phyloP scores from a whole-genome alignment of 2,797 vertebrate genomes.

The Taenioides sp. region DNA sequence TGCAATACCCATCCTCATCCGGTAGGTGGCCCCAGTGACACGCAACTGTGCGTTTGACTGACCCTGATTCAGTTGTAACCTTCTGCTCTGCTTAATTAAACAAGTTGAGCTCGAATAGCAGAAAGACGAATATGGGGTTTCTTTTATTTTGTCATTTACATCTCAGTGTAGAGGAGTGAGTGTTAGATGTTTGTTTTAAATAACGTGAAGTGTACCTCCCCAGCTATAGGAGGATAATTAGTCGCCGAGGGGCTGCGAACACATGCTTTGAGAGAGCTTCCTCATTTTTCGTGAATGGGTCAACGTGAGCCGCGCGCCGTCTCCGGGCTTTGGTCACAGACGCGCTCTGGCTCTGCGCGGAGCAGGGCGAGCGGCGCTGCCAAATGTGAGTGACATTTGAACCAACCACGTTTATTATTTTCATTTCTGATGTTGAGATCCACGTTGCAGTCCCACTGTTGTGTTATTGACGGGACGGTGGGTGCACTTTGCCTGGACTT shows the following conservation, averaged over 20 bases:
- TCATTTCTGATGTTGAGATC: conserved; percentile 8
- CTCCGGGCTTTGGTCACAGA: conserved; percentile 38
- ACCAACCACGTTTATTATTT: conserved; percentile 22
- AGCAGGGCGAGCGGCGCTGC: not conserved
- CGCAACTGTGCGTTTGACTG: conserved; percentile 16
- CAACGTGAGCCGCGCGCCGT: conserved; percentile 46
- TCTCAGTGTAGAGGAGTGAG: not conserved
- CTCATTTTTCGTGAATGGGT: conserved; percentile 55
- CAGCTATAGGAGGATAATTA: not conserved
- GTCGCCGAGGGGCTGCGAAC: conserved; percentile 18
- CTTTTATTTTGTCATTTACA: not conserved
- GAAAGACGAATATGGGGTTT: not conserved
- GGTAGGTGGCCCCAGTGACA: conserved; percentile 56
- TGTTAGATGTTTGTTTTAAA: not conserved
- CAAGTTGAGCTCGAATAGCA: conserved; percentile 6
- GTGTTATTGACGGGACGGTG: conserved; percentile 7
- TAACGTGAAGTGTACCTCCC: not conserved
- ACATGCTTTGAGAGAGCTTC: conserved; percentile 21
- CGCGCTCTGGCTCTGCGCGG: conserved; percentile 53
- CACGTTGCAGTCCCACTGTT: not conserved
- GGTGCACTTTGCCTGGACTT: conserved; percentile 25
- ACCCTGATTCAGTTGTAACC: conserved; percentile 29
- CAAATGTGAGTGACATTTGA: conserved; percentile 35
- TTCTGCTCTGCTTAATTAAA: conserved; percentile 25
- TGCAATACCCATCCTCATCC: conserved; percentile 31